Evolutionary conservation across 2,797 vertebrate species (phyloP).

Genomic region (Sciurus carolinensis): DNA sequence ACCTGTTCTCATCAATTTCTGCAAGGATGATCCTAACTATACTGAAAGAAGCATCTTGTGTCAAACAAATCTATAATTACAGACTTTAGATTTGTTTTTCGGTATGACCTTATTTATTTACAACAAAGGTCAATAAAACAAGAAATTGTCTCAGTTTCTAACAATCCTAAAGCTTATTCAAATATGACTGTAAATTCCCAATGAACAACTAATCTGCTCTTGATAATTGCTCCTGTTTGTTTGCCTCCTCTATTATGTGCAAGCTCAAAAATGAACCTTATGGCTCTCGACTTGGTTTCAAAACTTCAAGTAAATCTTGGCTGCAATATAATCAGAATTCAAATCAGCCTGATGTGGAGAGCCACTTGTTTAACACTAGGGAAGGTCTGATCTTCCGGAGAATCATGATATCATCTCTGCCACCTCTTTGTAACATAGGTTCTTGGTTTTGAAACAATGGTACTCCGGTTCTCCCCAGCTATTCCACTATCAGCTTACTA

Average conservation of each 20-base stretch:
- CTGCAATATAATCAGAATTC: conserved; percentile 63
- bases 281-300: background rate
- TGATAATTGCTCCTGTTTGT: conserved; percentile 81
- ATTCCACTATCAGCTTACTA: conserved; percentile 83
- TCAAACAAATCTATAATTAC: conserved; percentile 85
- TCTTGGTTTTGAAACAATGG: conserved; percentile 68
- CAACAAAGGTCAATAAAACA: conserved; percentile 83
- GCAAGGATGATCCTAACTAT: conserved; percentile 75
- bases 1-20: conserved; percentile 80
- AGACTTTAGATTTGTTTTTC: conserved; percentile 78
- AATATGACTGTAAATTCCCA: conserved; percentile 79
- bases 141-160: conserved; percentile 72
- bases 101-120: conserved; percentile 84
- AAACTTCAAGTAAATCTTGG: conserved; percentile 14
- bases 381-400: conserved; percentile 47
- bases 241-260: conserved; percentile 64
- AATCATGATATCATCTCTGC: conserved; percentile 37
- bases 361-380: conserved; percentile 47
- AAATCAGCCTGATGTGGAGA: conserved; percentile 49
- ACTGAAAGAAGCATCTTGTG: conserved; percentile 79
- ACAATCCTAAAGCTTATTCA: conserved; percentile 84
- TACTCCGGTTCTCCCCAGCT: conserved; percentile 55
- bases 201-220: conserved; percentile 78
- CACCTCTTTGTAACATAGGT: conserved; percentile 66
- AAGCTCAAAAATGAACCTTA: conserved; percentile 74